These are phyloP conservation scores for Lanius ludovicianus DNA, from an alignment of 2,113 vertebrate species.

Conservation along the genomic window DNA sequence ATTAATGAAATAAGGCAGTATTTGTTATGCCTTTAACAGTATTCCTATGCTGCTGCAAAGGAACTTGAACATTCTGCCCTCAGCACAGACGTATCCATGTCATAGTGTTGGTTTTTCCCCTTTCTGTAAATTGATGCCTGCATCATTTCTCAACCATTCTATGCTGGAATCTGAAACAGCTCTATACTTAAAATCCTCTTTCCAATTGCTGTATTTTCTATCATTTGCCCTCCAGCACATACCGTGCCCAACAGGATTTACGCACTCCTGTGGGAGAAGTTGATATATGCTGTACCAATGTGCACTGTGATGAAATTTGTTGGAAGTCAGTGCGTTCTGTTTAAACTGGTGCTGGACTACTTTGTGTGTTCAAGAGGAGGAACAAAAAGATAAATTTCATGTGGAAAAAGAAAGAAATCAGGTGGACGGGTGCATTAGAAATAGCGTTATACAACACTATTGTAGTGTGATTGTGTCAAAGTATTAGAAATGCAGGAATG, in stretches of 20 bases:
- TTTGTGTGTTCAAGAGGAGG: background rate
- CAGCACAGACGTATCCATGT: background rate
- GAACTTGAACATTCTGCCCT: background rate
- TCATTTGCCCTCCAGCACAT: background rate
- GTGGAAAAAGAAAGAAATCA: background rate
- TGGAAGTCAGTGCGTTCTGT: background rate
- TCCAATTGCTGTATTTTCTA: background rate
- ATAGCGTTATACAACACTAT: background rate
- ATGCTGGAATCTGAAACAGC: background rate
- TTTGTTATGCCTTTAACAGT: background rate
- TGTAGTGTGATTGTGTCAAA: background rate
- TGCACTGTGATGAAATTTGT: background rate
- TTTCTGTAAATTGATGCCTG: background rate
- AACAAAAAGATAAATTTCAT: background rate
- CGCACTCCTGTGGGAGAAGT: accelerated
- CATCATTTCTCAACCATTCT: background rate
- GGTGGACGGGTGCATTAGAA: background rate
- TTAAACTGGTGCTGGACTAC: background rate
- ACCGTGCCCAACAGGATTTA: background rate
- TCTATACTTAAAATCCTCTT: background rate
- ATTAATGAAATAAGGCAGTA: background rate
- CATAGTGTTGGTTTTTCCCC: background rate
- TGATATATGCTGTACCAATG: background rate
- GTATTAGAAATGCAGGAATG: background rate
- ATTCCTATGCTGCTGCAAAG: background rate